phyloP scores from a whole-genome alignment of 2,888 invertebrate species.

The Agonopterix heracliana region DNA sequence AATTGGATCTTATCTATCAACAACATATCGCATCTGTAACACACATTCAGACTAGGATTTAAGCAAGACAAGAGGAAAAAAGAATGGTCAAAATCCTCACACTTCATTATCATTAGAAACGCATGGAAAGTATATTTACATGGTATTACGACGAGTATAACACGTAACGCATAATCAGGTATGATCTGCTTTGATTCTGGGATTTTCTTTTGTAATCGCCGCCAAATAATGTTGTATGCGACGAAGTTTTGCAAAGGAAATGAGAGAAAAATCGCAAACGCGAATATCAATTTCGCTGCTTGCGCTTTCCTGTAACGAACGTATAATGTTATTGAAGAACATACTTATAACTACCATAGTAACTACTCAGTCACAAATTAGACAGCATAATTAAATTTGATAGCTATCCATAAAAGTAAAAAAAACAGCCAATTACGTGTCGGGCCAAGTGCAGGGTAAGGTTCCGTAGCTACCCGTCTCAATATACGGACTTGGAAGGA shows the following conservation, averaged over 20 bases:
- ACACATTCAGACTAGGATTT: too few relatives aligned
- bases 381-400: too few relatives aligned
- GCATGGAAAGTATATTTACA: conserved; percentile 24
- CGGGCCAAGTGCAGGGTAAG: too few relatives aligned
- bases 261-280: conserved; percentile 85
- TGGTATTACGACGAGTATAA: conserved; percentile 36
- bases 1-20: too few relatives aligned
- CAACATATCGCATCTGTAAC: too few relatives aligned
- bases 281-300: conserved; percentile 77
- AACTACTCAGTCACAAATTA: too few relatives aligned
- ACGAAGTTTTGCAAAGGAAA: conserved; percentile 94
- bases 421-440: too few relatives aligned
- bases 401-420: neutral
- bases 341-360: neutral
- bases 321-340: neutral
- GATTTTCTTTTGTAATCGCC: conserved; percentile 29
- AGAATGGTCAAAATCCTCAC: too few relatives aligned
- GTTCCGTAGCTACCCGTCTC: too few relatives aligned
- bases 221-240: conserved; percentile 87
- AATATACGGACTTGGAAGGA: too few relatives aligned
- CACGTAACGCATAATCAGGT: conserved; percentile 32
- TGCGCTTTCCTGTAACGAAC: conserved; percentile 77
- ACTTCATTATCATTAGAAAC: too few relatives aligned
- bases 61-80: too few relatives aligned
- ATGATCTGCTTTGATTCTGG: neutral